These are phyloP conservation scores for Murina feae DNA, from an alignment of 2,113 vertebrate species.

Conservation along the genomic window DNA sequence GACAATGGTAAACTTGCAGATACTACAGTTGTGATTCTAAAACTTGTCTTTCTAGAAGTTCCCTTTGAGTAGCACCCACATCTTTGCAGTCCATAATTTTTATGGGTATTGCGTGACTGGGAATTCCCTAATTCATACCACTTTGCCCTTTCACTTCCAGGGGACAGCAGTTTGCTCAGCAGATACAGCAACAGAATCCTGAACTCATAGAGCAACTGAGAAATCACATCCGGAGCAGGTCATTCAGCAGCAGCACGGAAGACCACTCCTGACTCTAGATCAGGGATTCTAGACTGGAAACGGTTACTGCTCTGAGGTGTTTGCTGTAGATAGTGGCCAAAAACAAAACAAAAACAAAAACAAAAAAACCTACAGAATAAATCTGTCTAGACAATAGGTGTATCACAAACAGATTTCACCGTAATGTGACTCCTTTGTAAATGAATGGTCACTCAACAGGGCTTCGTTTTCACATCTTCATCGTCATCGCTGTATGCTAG, in stretches of 20 bases:
- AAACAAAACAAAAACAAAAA: conserved; percentile 35
- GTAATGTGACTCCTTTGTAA: conserved; percentile 73
- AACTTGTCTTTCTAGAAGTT: neutral
- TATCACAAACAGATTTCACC: conserved; percentile 79
- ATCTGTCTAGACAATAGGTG: conserved; percentile 80
- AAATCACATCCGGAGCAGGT: conserved; percentile 96
- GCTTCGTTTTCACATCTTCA: conserved; percentile 56
- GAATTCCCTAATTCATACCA: neutral
- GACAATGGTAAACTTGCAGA: neutral
- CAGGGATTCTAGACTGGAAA: conserved; percentile 25
- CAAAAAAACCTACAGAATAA: conserved; percentile 75
- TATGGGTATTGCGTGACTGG: neutral
- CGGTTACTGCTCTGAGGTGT: conserved; percentile 62
- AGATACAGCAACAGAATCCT: conserved; percentile 99
- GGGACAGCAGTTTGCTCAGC: conserved; percentile 98
- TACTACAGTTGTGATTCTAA: neutral
- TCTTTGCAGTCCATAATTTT: neutral
- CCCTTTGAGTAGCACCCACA: neutral
- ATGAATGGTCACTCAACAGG: conserved; percentile 47
- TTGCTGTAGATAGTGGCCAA: conserved; percentile 79
- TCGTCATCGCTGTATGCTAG: conserved; percentile 61
- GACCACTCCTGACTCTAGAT: conserved; percentile 90
- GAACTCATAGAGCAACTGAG: conserved; percentile 97
- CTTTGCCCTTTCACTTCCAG: conserved; percentile 78
- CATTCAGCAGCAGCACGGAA: conserved; percentile 94